Conservation (phyloP, 2,888 invertebrate species). For the Hetaerina titia region DNA sequence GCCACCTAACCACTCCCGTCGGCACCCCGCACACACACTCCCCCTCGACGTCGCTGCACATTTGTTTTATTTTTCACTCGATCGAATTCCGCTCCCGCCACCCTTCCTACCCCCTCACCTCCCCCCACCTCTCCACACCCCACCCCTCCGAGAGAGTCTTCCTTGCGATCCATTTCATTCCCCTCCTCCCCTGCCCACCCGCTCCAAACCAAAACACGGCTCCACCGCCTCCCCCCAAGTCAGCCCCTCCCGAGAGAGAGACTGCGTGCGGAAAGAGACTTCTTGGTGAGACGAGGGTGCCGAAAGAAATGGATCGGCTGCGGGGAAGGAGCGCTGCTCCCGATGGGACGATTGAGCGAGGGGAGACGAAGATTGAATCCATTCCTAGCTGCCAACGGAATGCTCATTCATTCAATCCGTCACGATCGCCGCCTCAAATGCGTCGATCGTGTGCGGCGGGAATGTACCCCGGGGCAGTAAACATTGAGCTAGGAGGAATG, state of each 20-base stretch:
- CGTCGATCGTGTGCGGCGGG: too few relatives aligned
- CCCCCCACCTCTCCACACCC: constrained; percentile 69
- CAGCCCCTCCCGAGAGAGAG: too few relatives aligned
- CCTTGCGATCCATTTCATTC: constrained; percentile 67
- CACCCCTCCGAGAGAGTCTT: constrained; percentile 56
- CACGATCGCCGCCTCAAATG: too few relatives aligned
- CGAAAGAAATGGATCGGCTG: not conserved
- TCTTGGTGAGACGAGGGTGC: too few relatives aligned
- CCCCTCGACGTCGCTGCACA: constrained; percentile 69
- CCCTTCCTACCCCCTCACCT: constrained; percentile 70
- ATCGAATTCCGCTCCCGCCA: constrained; percentile 69
- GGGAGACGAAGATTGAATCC: too few relatives aligned
- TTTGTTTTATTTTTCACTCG: constrained; percentile 42
- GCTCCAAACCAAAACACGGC: constrained; percentile 69
- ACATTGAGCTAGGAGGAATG: too few relatives aligned
- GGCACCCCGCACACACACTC: constrained; percentile 17
- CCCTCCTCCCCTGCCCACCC: constrained; percentile 57
- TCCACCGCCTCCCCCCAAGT: too few relatives aligned
- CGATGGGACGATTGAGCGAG: too few relatives aligned
- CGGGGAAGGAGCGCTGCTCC: not conserved
- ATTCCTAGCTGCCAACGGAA: too few relatives aligned
- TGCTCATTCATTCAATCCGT: too few relatives aligned
- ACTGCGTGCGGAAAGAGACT: too few relatives aligned
- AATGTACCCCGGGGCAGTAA: too few relatives aligned
- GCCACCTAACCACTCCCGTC: constrained; percentile 59